Evolutionary conservation across 2,113 vertebrate species (phyloP).

Genomic region (Arothron firmamentum): DNA sequence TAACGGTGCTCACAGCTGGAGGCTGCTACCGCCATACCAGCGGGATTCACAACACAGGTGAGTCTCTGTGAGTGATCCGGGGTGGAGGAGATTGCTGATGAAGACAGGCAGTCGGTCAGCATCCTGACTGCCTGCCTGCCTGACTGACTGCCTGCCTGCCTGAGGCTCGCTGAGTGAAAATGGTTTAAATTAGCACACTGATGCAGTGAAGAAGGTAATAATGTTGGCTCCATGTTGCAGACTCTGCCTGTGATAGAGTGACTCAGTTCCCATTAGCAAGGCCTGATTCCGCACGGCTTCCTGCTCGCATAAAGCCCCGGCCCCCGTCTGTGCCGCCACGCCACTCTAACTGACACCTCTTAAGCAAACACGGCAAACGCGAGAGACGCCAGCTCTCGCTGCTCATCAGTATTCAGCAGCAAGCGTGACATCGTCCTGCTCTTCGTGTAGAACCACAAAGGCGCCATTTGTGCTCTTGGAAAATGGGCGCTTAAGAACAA

Average conservation of each 20-base stretch:
- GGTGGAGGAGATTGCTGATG: slow-evolving; percentile 54
- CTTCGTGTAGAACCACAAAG: slow-evolving; percentile 64
- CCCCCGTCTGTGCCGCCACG: slow-evolving; percentile 54
- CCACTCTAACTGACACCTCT: slow-evolving; percentile 61
- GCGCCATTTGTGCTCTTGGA: slow-evolving; percentile 54
- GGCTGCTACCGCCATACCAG: too few species aligned
- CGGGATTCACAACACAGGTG: too few species aligned
- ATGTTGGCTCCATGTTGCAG: slow-evolving; percentile 32
- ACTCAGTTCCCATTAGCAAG: slow-evolving; percentile 61
- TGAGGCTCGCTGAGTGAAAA: slow-evolving; percentile 30
- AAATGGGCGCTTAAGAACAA: slow-evolving; percentile 53
- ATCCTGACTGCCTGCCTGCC: too few species aligned
- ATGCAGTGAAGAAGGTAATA: slow-evolving; percentile 33
- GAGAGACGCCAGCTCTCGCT: slow-evolving; percentile 54
- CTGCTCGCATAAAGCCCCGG: slow-evolving; percentile 45
- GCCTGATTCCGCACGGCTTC: slow-evolving; percentile 64
- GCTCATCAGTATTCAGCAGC: slow-evolving; percentile 61
- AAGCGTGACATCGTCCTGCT: slow-evolving; percentile 41
- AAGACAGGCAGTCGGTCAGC: slow-evolving; percentile 51
- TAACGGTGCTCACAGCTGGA: too few species aligned
- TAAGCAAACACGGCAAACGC: slow-evolving; percentile 53
- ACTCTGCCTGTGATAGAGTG: slow-evolving; percentile 50
- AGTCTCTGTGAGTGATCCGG: too few species aligned
- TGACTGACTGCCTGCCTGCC: slow-evolving; percentile 54
- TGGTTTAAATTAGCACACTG: slow-evolving; percentile 12